phyloP scores from a whole-genome alignment of 2,888 invertebrate species.

The Thera britannica region DNA sequence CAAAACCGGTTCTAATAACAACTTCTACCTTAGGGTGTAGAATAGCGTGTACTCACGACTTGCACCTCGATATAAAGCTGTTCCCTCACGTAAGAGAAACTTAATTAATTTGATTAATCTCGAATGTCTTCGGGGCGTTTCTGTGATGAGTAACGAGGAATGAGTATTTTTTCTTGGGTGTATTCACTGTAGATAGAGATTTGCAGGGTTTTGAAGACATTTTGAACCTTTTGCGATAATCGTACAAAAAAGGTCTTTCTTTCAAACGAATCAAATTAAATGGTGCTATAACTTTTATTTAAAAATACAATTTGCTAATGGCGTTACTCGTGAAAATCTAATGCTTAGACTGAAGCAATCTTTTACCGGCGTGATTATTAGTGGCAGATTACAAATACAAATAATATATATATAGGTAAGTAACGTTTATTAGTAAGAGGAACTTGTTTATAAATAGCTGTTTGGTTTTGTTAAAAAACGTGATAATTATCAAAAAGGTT shows the following conservation, averaged over 20 bases:
- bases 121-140: conserved; percentile 64
- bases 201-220: not conserved
- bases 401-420: too few species aligned
- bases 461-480: too few species aligned
- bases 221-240: not conserved
- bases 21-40: not conserved
- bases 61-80: conserved; percentile 36
- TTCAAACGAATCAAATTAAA: too few species aligned
- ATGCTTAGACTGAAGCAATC: too few species aligned
- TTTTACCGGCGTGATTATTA: too few species aligned
- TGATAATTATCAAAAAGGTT: too few species aligned
- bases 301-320: too few species aligned
- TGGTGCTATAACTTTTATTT: too few species aligned
- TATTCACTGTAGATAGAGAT: conserved; percentile 16
- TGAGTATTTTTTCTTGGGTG: conserved; percentile 40
- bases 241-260: not conserved
- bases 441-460: too few species aligned
- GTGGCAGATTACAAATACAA: too few species aligned
- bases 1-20: conserved; percentile 5
- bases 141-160: conserved; percentile 67
- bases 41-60: conserved; percentile 11
- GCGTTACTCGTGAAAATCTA: too few species aligned
- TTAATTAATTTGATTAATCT: conserved; percentile 80
- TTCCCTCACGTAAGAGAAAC: conserved; percentile 63
- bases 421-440: too few species aligned